phyloP scores from a whole-genome alignment of 1,140 invertebrate genomes.

The Drosophila bipectinata region DNA sequence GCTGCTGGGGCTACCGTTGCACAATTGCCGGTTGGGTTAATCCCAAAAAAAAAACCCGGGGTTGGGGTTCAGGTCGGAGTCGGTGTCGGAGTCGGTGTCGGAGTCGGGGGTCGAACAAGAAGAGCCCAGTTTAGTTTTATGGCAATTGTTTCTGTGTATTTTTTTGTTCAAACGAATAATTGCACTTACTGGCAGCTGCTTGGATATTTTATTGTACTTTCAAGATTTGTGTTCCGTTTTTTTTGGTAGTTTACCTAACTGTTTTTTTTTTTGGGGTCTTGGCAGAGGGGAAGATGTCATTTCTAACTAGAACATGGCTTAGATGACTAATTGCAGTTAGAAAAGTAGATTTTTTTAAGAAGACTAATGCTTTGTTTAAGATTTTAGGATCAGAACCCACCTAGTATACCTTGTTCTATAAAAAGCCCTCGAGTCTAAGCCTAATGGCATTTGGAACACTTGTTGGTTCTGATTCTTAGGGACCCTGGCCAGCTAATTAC shows the following conservation, averaged over 20 bases:
- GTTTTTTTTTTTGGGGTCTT: neutral
- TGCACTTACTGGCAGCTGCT: constrained; percentile 7
- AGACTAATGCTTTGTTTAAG: neutral
- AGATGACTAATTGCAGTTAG: neutral
- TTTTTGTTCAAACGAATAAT: constrained; percentile 25
- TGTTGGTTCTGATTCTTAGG: constrained; percentile 18
- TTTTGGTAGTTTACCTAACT: constrained; percentile 1
- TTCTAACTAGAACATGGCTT: neutral
- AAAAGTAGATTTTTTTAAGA: neutral
- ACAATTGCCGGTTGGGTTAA: constrained; percentile 23
- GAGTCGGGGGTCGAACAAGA: constrained; percentile 13
- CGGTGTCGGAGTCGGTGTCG: constrained; percentile 1
- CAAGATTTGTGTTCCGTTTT: constrained; percentile 6
- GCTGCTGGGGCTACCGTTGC: constrained; percentile 46
- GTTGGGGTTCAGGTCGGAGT: neutral
- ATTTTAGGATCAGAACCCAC: too few species aligned
- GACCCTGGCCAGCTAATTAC: constrained; percentile 35
- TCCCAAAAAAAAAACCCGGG: neutral
- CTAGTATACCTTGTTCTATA: too few species aligned
- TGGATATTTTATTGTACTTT: neutral
- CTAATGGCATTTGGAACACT: constrained; percentile 11
- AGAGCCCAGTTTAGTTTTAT: constrained; percentile 35
- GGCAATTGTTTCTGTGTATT: constrained; percentile 57
- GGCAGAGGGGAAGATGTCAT: neutral
- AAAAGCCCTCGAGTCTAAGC: neutral